Evolutionary conservation across 2,888 invertebrate genomes (phyloP).

Genomic region (Panzeria rudis): DNA sequence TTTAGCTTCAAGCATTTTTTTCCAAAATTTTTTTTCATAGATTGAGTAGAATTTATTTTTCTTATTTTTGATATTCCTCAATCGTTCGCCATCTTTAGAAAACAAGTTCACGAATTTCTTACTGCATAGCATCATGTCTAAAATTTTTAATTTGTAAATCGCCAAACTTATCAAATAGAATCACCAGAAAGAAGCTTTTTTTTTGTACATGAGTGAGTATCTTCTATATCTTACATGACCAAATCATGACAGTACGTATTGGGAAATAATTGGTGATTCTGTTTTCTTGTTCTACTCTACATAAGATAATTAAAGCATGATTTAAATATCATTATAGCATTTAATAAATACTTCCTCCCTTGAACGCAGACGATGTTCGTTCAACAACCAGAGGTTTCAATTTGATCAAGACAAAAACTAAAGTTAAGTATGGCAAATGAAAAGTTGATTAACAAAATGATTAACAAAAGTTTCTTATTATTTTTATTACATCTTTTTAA

Average conservation of each 20-base stretch:
- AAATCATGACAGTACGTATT: no score
- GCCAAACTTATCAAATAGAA: not conserved
- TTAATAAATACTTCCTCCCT: constrained; percentile 12
- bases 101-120: not conserved
- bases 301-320: not conserved
- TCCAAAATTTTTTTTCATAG: no score
- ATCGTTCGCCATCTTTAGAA: not conserved
- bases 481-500: not conserved
- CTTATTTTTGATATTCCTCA: not conserved
- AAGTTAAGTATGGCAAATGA: constrained; percentile 57
- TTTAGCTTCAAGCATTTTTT: no score
- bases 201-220: not conserved
- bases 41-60: not conserved
- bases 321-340: not conserved
- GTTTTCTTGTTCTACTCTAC: not conserved
- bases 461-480: constrained; percentile 20
- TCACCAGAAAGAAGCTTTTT: not conserved
- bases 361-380: constrained; percentile 5
- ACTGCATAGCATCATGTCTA: not conserved
- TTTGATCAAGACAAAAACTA: constrained; percentile 56
- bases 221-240: no score
- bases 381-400: constrained; percentile 68
- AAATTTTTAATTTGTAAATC: not conserved
- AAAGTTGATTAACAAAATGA: constrained; percentile 56
- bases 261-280: not conserved